Conservation (phyloP, 2,888 invertebrate genomes). For the Buathra laborator region DNA sequence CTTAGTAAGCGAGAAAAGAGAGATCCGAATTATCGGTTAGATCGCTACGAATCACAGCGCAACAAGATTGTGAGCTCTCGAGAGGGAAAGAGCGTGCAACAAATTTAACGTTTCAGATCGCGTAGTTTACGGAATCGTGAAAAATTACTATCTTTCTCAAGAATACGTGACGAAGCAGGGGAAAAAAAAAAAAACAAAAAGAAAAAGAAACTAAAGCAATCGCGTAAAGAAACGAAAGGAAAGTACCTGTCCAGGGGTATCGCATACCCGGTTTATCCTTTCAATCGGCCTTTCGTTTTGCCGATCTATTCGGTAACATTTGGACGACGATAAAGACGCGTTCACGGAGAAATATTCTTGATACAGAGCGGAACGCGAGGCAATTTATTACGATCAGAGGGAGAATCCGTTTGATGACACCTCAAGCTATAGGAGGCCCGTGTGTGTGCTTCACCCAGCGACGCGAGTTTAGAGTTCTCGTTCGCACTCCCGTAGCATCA, state of each 20-base stretch:
- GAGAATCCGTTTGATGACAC: constrained; percentile 69
- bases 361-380: constrained; percentile 58
- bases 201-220: no score
- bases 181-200: no score
- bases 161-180: no score
- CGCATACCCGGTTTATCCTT: neutral
- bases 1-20: constrained; percentile 10
- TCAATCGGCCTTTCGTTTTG: constrained; percentile 22
- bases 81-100: constrained; percentile 54
- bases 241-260: neutral
- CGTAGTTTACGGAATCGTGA: constrained; percentile 47
- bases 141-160: constrained; percentile 24
- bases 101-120: constrained; percentile 46
- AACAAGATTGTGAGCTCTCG: constrained; percentile 64
- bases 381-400: constrained; percentile 67
- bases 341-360: constrained; percentile 38
- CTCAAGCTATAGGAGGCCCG: constrained; percentile 46
- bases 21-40: constrained; percentile 53
- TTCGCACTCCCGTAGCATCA: constrained; percentile 79
- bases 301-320: no score
- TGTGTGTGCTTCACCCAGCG: constrained; percentile 46
- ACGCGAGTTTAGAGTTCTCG: constrained; percentile 73
- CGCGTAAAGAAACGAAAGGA: no score
- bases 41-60: constrained; percentile 62
- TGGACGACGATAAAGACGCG: no score